A percentile compares a stretch with the other conserved stretches of the same genome.
Evolutionary conservation across 2,113 vertebrate genomes (phyloP).

Genomic region (Castor canadensis): DNA sequence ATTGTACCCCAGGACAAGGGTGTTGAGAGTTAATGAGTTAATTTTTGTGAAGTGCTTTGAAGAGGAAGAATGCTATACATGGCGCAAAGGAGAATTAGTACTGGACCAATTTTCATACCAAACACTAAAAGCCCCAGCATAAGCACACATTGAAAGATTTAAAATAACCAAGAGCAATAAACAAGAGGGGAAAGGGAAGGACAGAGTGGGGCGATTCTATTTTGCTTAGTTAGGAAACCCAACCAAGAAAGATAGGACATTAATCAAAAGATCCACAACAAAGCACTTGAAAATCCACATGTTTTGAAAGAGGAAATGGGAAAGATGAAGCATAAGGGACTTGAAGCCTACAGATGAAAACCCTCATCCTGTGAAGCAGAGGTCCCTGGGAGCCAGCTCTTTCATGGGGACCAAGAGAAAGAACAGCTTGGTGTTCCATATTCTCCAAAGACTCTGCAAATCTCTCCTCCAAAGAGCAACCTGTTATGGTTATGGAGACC

Average conservation of each 20-base stretch:
- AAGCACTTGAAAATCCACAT: not conserved
- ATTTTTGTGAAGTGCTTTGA: slow-evolving; percentile 3
- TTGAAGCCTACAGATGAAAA: not conserved
- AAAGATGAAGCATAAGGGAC: not conserved
- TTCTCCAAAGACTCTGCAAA: not conserved
- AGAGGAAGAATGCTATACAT: not conserved
- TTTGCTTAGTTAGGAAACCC: not conserved
- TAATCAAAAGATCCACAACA: not conserved
- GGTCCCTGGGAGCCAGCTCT: not conserved
- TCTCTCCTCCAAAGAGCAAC: not conserved
- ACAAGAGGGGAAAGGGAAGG: not conserved
- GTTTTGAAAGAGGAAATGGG: not conserved
- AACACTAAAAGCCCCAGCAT: not conserved
- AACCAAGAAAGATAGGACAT: not conserved
- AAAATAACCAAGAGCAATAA: not conserved
- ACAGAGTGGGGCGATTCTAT: not conserved
- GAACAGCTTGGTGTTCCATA: not conserved
- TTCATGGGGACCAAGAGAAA: not conserved
- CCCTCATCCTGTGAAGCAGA: not conserved
- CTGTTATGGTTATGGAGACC: not conserved
- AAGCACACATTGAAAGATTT: slow-evolving; percentile 6
- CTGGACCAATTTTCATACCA: not conserved
- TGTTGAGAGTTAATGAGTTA: slow-evolving; percentile 43
- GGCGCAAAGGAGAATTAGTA: not conserved
- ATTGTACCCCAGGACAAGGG: not conserved